Evolutionary conservation across 1,140 invertebrate genomes (phyloP).

Genomic region (Tyrophagus putrescentiae): DNA sequence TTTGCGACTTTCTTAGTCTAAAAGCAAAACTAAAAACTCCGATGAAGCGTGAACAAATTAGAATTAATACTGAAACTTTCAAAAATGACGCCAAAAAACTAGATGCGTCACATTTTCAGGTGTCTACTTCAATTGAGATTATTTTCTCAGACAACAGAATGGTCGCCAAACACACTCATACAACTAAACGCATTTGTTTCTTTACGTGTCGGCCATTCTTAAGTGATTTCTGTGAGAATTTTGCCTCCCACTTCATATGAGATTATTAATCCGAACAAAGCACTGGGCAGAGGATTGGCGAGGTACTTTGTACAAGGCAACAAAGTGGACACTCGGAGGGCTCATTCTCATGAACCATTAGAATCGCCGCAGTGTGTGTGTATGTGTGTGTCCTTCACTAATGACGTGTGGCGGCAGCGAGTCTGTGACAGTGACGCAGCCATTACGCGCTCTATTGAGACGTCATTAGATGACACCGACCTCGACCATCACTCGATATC

Average conservation of each 20-base stretch:
- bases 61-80: too few relatives aligned
- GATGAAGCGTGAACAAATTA: too few relatives aligned
- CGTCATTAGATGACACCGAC: constrained; percentile 1
- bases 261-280: neutral
- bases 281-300: neutral
- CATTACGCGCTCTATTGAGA: constrained; percentile 10
- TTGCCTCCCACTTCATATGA: neutral
- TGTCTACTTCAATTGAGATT: too few relatives aligned
- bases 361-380: neutral
- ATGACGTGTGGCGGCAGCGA: neutral
- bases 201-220: constrained; percentile 1
- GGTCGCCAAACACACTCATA: too few relatives aligned
- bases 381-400: too few relatives aligned
- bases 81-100: too few relatives aligned
- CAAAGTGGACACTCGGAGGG: neutral
- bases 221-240: constrained; percentile 8
- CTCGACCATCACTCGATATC: too few relatives aligned
- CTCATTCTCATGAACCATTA: constrained; percentile 1
- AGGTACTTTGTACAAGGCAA: neutral
- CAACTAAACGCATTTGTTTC: neutral
- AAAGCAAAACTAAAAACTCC: too few relatives aligned
- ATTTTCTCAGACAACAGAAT: too few relatives aligned
- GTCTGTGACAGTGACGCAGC: neutral
- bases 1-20: too few relatives aligned
- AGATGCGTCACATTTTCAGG: too few relatives aligned